These are phyloP conservation scores for Sceloporus undulatus DNA, from an alignment of 2,113 vertebrate genomes.

Conservation along the genomic window DNA sequence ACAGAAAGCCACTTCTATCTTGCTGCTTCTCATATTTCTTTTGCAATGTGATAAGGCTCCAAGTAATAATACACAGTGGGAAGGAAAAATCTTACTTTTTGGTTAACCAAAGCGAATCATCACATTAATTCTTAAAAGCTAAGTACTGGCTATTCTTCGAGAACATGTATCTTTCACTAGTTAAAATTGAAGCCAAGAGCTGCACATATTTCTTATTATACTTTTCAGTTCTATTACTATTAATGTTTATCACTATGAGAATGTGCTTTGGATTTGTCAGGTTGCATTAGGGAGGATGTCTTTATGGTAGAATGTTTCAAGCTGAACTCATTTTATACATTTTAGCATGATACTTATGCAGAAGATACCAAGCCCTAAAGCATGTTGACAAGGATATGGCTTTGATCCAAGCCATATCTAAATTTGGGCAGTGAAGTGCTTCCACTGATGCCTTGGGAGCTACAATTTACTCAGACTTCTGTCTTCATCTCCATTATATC, in stretches of 20 bases:
- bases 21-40: too few species aligned
- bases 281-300: constrained; percentile 40
- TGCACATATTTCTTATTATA: constrained; percentile 18
- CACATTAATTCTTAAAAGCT: constrained; percentile 35
- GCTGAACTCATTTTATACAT: constrained; percentile 30
- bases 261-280: constrained; percentile 64
- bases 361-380: constrained; percentile 19
- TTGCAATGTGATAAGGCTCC: too few species aligned
- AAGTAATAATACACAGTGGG: too few species aligned
- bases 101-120: constrained; percentile 21
- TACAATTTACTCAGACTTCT: neutral
- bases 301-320: constrained; percentile 23
- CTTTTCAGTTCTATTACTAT: constrained; percentile 48
- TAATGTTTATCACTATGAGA: constrained; percentile 24
- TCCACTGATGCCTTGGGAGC: neutral
- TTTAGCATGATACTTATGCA: constrained; percentile 2
- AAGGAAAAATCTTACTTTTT: neutral
- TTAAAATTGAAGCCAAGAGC: constrained; percentile 27
- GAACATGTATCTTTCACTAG: neutral
- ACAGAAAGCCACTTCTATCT: too few species aligned
- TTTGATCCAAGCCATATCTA: neutral
- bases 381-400: constrained; percentile 11
- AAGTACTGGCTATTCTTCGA: neutral
- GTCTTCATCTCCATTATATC: too few species aligned
- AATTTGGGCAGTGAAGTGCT: neutral